A percentile compares a stretch with the other conserved stretches of the same genome.
phyloP scores from a whole-genome alignment of 2,113 vertebrate species.

The Corythornis vintsioides region DNA sequence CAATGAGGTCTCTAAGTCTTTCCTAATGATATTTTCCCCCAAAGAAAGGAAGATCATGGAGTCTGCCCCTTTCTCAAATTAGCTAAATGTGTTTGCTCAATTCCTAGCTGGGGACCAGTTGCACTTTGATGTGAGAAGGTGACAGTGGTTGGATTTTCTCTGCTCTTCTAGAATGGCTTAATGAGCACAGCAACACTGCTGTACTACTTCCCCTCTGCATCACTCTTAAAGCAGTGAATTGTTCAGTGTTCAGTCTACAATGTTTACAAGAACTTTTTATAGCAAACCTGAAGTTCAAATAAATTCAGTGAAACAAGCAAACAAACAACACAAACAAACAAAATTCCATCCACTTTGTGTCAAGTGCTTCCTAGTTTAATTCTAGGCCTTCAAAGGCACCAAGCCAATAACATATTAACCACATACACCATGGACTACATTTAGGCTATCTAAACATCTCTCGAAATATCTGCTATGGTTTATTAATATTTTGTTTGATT shows the following conservation, averaged over 20 bases:
- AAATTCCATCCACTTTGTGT: constrained; percentile 2
- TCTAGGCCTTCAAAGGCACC: neutral
- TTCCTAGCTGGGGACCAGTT: neutral
- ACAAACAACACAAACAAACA: neutral
- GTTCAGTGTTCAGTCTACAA: neutral
- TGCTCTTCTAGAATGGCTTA: neutral
- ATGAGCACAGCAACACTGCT: neutral
- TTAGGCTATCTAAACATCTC: neutral
- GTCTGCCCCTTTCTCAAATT: neutral
- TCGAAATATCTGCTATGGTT: neutral
- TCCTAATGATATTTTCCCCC: neutral
- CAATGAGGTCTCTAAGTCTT: neutral
- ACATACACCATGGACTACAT: neutral
- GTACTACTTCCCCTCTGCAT: neutral
- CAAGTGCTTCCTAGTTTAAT: neutral
- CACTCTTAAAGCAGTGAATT: neutral
- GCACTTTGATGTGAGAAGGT: neutral
- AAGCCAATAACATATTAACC: neutral
- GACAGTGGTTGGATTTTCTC: neutral
- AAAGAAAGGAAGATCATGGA: neutral
- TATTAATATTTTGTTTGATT: neutral
- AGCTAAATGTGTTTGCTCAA: neutral
- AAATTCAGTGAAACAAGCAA: neutral
- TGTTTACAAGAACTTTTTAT: neutral
- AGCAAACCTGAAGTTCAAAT: neutral